Evolutionary conservation across 1,140 invertebrate species (phyloP).

Genomic region (Coboldia fuscipes): DNA sequence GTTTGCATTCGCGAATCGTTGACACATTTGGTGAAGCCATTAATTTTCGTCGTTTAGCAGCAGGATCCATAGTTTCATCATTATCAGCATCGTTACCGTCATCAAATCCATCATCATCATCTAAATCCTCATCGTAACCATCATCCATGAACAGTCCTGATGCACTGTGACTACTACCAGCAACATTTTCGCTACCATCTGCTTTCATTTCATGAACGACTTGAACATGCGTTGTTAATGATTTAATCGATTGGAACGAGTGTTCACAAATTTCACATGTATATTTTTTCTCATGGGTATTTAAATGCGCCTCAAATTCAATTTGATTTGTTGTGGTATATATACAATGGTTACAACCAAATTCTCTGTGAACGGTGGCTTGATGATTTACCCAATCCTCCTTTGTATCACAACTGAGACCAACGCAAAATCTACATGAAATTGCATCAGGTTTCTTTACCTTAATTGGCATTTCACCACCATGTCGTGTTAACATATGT

Average conservation of each 20-base stretch:
- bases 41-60: background rate
- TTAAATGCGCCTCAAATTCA: constrained; percentile 3
- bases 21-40: no score
- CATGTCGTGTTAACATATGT: constrained; percentile 18
- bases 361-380: background rate
- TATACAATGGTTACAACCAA: constrained; percentile 1
- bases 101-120: constrained; percentile 13
- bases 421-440: constrained; percentile 14
- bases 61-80: background rate
- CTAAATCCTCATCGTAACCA: constrained; percentile 2
- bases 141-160: background rate
- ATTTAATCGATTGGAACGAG: background rate
- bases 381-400: constrained; percentile 12
- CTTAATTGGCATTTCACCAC: constrained; percentile 1
- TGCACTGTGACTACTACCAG: background rate
- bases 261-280: constrained; percentile 1
- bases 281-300: constrained; percentile 1
- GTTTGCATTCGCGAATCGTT: constrained; percentile 14
- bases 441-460: constrained; percentile 7
- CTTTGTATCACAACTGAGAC: constrained; percentile 17
- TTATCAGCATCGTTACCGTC: background rate
- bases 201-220: constrained; percentile 1
- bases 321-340: background rate
- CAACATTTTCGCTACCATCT: background rate
- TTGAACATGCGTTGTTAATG: background rate